Evolutionary conservation across 2,888 invertebrate species (phyloP).

Genomic region (Cantharis rustica): DNA sequence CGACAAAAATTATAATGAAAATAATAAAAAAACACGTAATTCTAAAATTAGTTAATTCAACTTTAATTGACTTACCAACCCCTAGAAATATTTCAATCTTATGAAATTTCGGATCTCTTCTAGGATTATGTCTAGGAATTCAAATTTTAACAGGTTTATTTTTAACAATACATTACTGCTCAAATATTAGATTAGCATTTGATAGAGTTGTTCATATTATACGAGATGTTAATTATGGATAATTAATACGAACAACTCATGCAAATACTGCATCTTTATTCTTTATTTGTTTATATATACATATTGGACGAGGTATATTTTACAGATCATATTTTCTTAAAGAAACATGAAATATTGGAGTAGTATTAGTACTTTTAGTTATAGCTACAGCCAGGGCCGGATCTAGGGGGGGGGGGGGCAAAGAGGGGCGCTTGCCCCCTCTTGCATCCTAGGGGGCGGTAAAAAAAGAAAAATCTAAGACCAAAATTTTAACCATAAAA

Average conservation of each 20-base stretch:
- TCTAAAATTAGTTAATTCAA: conserved; percentile 64
- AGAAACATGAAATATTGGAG: conserved; percentile 68
- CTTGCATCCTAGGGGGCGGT: too few relatives aligned
- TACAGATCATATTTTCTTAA: conserved; percentile 57
- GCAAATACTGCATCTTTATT: conserved; percentile 76
- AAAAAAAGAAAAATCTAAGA: too few relatives aligned
- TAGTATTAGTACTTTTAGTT: conserved; percentile 67
- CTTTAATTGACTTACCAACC: conserved; percentile 64
- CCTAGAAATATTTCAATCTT: conserved; percentile 65
- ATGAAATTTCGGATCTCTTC: conserved; percentile 73
- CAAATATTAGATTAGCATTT: conserved; percentile 68
- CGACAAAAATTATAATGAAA: conserved; percentile 60
- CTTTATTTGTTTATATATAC: conserved; percentile 71
- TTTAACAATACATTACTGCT: conserved; percentile 71
- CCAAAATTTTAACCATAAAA: too few relatives aligned
- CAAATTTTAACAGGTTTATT: conserved; percentile 74
- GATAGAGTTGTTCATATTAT: conserved; percentile 70
- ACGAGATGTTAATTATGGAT: conserved; percentile 72
- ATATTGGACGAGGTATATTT: conserved; percentile 70
- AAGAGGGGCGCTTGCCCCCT: conserved; percentile 83
- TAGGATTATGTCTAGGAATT: conserved; percentile 66
- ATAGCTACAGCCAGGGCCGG: conserved; percentile 78
- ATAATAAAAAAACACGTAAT: conserved; percentile 58
- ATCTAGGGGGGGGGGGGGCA: too few relatives aligned
- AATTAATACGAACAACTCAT: conserved; percentile 68